phyloP scores from a whole-genome alignment of 1,140 invertebrate genomes.

The Aphidius gifuensis region DNA sequence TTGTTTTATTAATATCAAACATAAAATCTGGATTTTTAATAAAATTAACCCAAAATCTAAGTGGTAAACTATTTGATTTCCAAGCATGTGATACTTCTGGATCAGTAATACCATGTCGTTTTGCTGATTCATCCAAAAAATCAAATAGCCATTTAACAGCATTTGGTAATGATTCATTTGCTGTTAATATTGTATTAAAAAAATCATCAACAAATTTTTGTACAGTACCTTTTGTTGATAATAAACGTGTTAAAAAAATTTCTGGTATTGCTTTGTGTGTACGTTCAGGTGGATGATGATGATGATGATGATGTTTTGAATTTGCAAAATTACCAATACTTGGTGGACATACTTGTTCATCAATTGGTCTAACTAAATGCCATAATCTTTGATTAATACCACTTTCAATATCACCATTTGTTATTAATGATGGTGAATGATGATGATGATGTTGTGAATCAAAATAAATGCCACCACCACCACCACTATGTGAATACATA shows the following conservation, averaged over 20 bases:
- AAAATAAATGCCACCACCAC: slow-evolving; percentile 64
- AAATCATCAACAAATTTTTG: slow-evolving; percentile 97
- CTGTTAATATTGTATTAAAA: slow-evolving; percentile 82
- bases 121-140: slow-evolving; percentile 86
- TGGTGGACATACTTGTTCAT: slow-evolving; percentile 64
- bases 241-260: slow-evolving; percentile 87
- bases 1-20: slow-evolving; percentile 92
- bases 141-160: slow-evolving; percentile 96
- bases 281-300: slow-evolving; percentile 63
- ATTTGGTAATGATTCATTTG: slow-evolving; percentile 84
- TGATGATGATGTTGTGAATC: slow-evolving; percentile 50
- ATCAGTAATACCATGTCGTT: slow-evolving; percentile 77
- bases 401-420: slow-evolving; percentile 73
- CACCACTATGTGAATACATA: slow-evolving; percentile 47
- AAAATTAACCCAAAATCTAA: slow-evolving; percentile 96
- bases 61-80: slow-evolving; percentile 93
- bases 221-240: slow-evolving; percentile 93
- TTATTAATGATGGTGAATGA: slow-evolving; percentile 65
- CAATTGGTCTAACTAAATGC: slow-evolving; percentile 81
- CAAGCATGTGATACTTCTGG: slow-evolving; percentile 91
- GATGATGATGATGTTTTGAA: slow-evolving; percentile 44
- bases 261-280: slow-evolving; percentile 92
- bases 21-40: slow-evolving; percentile 97
- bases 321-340: slow-evolving; percentile 44
- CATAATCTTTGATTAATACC: slow-evolving; percentile 69